phyloP scores from a whole-genome alignment of 2,888 invertebrate species.

The Stegana nigrithorax region DNA sequence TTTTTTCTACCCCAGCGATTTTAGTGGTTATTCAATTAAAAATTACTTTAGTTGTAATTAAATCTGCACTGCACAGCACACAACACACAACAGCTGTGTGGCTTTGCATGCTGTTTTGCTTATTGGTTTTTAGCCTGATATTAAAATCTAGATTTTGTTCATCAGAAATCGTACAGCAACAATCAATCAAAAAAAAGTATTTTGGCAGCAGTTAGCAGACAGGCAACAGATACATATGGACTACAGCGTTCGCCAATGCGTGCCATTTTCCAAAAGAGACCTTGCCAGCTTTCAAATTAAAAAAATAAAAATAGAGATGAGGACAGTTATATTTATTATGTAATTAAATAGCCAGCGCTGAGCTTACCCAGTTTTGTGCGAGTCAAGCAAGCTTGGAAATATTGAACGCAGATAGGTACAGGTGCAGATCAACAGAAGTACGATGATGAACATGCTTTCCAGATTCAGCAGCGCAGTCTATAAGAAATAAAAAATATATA shows the following conservation, averaged over 20 bases:
- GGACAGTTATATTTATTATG: no score
- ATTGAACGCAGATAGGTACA: conserved; percentile 22
- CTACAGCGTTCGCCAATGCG: conserved; percentile 21
- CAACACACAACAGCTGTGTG: conserved; percentile 35
- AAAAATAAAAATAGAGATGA: background rate
- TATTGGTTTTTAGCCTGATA: background rate
- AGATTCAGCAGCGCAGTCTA: conserved; percentile 19
- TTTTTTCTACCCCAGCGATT: conserved; percentile 41
- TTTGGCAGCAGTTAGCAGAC: conserved; percentile 13
- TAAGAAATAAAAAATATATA: background rate
- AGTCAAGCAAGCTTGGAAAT: conserved; percentile 13
- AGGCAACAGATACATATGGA: conserved; percentile 22
- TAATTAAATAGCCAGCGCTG: background rate
- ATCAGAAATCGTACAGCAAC: no score
- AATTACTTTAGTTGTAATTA: conserved; percentile 66
- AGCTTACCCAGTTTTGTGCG: conserved; percentile 21
- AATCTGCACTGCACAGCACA: conserved; percentile 47
- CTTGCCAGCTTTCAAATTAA: conserved; percentile 13
- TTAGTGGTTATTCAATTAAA: conserved; percentile 65
- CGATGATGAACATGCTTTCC: conserved; percentile 5
- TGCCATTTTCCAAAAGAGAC: conserved; percentile 25
- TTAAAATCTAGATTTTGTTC: background rate
- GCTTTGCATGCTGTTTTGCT: background rate
- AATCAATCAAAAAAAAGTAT: background rate
- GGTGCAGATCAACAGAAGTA: conserved; percentile 21